Evolutionary conservation across 2,888 invertebrate genomes (phyloP).

Genomic region (Ichneumoninae sp.): DNA sequence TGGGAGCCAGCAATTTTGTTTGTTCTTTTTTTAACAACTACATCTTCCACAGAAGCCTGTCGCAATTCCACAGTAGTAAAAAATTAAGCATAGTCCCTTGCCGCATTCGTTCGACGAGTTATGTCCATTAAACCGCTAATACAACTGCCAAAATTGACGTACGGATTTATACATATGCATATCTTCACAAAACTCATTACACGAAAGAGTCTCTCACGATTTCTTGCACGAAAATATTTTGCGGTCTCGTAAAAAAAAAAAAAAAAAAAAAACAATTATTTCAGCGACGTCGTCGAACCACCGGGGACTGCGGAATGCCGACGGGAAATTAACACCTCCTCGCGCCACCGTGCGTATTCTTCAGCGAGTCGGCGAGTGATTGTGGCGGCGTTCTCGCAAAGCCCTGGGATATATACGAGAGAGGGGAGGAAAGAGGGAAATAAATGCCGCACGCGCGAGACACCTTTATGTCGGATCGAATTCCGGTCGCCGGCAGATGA

Average conservation of each 20-base stretch:
- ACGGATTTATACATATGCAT: slow-evolving; percentile 29
- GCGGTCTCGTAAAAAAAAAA: slow-evolving; percentile 23
- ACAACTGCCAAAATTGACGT: slow-evolving; percentile 70
- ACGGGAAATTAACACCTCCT: slow-evolving; percentile 61
- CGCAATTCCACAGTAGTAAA: slow-evolving; percentile 23
- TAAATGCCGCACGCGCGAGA: slow-evolving; percentile 27
- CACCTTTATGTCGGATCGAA: slow-evolving; percentile 59
- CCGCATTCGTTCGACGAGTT: slow-evolving; percentile 43
- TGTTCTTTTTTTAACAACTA: slow-evolving; percentile 10
- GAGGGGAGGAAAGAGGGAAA: slow-evolving; percentile 37
- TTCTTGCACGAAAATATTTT: slow-evolving; percentile 4
- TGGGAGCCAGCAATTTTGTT: slow-evolving; percentile 29
- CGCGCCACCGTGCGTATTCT: slow-evolving; percentile 28
- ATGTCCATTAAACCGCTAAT: slow-evolving; percentile 71
- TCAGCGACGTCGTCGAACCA: slow-evolving; percentile 42
- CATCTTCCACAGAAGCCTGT: slow-evolving; percentile 16
- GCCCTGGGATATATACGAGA: slow-evolving; percentile 40
- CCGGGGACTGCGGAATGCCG: slow-evolving; percentile 39
- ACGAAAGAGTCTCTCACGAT: slow-evolving; percentile 29
- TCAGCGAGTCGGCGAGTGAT: slow-evolving; percentile 47
- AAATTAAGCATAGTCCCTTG: slow-evolving; percentile 30
- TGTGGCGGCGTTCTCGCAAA: slow-evolving; percentile 26
- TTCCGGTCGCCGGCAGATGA: slow-evolving; percentile 58
- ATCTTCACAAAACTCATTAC: slow-evolving; percentile 65
- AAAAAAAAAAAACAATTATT: background rate